These are phyloP conservation scores for Orius laevigatus DNA, from an alignment of 1,140 invertebrate species.

Conservation along the genomic window DNA sequence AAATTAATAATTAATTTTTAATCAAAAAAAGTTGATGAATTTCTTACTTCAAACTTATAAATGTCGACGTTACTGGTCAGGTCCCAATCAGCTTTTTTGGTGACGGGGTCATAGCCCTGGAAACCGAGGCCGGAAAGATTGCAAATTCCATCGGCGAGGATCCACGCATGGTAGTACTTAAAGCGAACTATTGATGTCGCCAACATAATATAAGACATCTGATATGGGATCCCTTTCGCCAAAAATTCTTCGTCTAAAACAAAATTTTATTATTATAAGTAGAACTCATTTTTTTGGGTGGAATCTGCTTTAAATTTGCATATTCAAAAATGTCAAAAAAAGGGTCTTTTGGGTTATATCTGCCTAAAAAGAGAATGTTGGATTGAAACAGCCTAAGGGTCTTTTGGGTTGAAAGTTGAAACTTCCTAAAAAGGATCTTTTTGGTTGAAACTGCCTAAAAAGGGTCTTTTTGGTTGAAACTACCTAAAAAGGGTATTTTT, in stretches of 20 bases:
- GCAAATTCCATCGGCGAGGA: slow-evolving; percentile 82
- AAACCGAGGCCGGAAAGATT: slow-evolving; percentile 88
- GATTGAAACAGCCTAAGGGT: too few relatives aligned
- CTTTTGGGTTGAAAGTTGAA: too few relatives aligned
- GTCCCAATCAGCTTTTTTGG: slow-evolving; percentile 53
- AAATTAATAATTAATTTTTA: slow-evolving; percentile 20
- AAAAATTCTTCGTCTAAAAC: slow-evolving; percentile 47
- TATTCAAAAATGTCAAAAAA: background rate
- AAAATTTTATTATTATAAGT: slow-evolving; percentile 14
- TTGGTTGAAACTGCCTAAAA: too few relatives aligned
- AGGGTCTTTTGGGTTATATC: too few relatives aligned
- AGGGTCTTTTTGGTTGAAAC: too few relatives aligned
- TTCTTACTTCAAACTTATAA: slow-evolving; percentile 66
- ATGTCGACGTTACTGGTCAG: slow-evolving; percentile 81
- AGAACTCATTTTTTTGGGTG: too few relatives aligned
- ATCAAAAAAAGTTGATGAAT: slow-evolving; percentile 3
- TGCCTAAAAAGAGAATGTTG: too few relatives aligned
- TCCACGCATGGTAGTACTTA: slow-evolving; percentile 96
- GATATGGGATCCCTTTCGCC: slow-evolving; percentile 38
- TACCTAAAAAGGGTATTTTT: too few relatives aligned
- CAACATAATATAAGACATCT: slow-evolving; percentile 61
- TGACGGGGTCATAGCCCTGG: slow-evolving; percentile 46
- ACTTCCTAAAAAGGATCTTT: too few relatives aligned
- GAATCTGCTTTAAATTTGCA: background rate
- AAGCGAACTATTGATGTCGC: slow-evolving; percentile 61